Conservation (phyloP, 2,888 invertebrate species). For the Eledone cirrhosa region DNA sequence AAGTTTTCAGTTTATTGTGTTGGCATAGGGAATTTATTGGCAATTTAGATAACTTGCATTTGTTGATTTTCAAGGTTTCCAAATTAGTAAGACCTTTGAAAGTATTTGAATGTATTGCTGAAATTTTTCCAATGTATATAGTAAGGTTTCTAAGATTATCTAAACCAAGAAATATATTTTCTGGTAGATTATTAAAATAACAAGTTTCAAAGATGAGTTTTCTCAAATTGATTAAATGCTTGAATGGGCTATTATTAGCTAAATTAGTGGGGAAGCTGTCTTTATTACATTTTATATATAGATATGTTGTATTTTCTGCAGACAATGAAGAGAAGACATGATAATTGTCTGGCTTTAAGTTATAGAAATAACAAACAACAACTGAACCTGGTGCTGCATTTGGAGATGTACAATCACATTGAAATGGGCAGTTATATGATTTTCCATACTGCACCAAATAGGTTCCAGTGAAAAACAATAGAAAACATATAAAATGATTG, state of each 20-base stretch:
- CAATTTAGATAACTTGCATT: background rate
- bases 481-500: too few species aligned
- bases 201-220: background rate
- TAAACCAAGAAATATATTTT: constrained; percentile 5
- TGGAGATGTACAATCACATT: background rate
- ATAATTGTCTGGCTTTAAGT: background rate
- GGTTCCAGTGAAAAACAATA: too few species aligned
- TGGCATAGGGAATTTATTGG: background rate
- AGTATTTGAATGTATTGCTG: background rate
- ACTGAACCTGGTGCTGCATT: background rate
- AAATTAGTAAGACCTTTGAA: background rate
- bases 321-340: background rate
- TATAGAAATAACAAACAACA: background rate
- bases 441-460: too few species aligned
- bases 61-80: background rate
- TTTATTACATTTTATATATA: background rate
- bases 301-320: background rate
- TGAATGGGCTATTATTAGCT: background rate
- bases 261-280: too few species aligned
- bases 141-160: background rate
- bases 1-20: background rate
- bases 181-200: background rate
- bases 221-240: background rate
- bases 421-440: background rate
- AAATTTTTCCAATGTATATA: background rate